phyloP scores from a whole-genome alignment of 2,888 invertebrate genomes.

The Microdon myrmicae region DNA sequence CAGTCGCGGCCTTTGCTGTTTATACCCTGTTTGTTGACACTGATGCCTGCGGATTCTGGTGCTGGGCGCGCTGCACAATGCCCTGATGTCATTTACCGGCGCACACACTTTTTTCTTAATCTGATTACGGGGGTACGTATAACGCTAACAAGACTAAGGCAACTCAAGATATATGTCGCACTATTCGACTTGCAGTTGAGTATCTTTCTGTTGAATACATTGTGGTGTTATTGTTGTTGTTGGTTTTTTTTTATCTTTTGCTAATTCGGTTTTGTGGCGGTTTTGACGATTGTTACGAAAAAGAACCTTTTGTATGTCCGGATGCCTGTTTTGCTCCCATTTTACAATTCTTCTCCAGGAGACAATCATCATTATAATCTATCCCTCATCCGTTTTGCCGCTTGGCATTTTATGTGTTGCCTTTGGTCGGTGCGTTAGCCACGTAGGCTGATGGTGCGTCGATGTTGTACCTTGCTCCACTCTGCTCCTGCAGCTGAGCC shows the following conservation, averaged over 20 bases:
- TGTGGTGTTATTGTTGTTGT: conserved; percentile 4
- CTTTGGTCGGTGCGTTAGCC: conserved; percentile 2
- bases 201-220: conserved; percentile 2
- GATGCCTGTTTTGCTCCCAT: conserved; percentile 27
- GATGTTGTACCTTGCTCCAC: background rate
- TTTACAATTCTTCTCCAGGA: conserved; percentile 33
- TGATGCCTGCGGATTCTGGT: conserved; percentile 17
- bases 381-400: conserved; percentile 40
- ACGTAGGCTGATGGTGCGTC: conserved; percentile 5
- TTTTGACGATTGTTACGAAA: conserved; percentile 26
- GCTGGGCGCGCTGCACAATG: conserved; percentile 32
- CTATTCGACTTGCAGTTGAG: conserved; percentile 13
- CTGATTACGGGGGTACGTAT: conserved; percentile 41
- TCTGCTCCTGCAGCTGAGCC: conserved; percentile 2
- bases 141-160: conserved; percentile 29
- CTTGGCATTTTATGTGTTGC: conserved; percentile 26
- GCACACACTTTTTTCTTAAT: conserved; percentile 41
- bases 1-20: no score
- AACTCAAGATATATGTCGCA: conserved; percentile 20
- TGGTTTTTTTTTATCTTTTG: conserved; percentile 9
- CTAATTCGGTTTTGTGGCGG: conserved; percentile 4
- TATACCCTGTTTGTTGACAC: conserved; percentile 9
- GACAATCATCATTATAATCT: conserved; percentile 49
- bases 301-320: conserved; percentile 20
- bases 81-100: conserved; percentile 37